Base-by-base conservation (phyloP, 2,888 invertebrate genomes). In the Atethmia centrago region DNA sequence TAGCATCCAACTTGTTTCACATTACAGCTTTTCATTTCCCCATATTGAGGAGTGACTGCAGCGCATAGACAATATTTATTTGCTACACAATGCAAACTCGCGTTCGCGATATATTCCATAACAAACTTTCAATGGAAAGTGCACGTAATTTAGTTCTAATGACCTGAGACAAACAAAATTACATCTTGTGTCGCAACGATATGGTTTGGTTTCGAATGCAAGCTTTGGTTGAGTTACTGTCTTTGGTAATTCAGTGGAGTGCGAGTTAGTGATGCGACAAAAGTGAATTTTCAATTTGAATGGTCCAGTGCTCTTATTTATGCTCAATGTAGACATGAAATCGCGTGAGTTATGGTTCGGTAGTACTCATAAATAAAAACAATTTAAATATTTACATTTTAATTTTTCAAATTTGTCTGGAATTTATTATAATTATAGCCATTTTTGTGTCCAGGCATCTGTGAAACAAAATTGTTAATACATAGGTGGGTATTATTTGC, bases 81-180 rank as follows among this genome's bases (percentile, higher is more conserved):
- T 74, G 59, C 74, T 59, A 45, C 72, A 79, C 77, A 82, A 85
- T 72, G 31, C 72, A 83, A 78, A 83, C 80, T 74, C 80, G 53
- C 64, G 14, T 66, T 66, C 51, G 42, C 72, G 59, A 68, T 70
- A 56, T 70, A 81, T 71, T 75, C 77, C 64, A 70, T 59, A 74
- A 75, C 80, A 71, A 83, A 83, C 77, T 75, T 77, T 75, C 78
- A 81, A 81, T 78, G 67, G 66, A 82, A 74, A 86, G 83, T 84
- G 86, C 79, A 87, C 74, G 75, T 84, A 70, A 87, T 78, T 77
- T 78, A 72, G 69, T 63, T 78, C 36, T 62, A 36, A 9, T 40
- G n/a, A 42, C 40, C 12, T 25, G 14, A 9, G 16, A 12, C 19
- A 31, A 55, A 49, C 2, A 1, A 74, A 58, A 70, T 36, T 51